A percentile compares a stretch with the other conserved stretches of the same genome.
Evolutionary conservation across 2,888 invertebrate genomes (phyloP).

Genomic region (Heteromyza rotundicornis): DNA sequence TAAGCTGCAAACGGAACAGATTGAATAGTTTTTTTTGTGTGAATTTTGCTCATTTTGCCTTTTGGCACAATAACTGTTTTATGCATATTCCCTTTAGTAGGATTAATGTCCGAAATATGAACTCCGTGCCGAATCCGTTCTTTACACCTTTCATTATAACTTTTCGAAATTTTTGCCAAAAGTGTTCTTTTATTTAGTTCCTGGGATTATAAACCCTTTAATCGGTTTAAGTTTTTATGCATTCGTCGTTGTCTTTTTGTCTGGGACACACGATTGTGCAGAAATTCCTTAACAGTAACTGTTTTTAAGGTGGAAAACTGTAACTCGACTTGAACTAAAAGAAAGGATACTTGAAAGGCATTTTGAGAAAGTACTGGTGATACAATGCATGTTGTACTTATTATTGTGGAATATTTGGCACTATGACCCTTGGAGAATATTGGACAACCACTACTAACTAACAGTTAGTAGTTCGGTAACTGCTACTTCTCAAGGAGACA

Average conservation of each 20-base stretch:
- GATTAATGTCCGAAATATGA: constrained; percentile 13
- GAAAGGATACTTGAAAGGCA: too few species aligned
- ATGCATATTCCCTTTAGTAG: constrained; percentile 11
- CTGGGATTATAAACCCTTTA: constrained; percentile 44
- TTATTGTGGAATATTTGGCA: too few species aligned
- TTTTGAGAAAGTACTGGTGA: too few species aligned
- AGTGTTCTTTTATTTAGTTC: constrained; percentile 35
- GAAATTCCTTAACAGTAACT: too few species aligned
- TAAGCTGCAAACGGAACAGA: constrained; percentile 4
- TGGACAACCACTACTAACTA: too few species aligned
- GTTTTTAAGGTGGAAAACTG: constrained; percentile 49
- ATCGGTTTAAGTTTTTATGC: constrained; percentile 12
- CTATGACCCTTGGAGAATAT: too few species aligned
- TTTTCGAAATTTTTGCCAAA: background rate
- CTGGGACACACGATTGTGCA: too few species aligned
- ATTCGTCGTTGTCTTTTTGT: background rate
- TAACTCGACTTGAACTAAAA: too few species aligned
- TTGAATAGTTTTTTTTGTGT: constrained; percentile 7
- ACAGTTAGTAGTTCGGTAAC: too few species aligned
- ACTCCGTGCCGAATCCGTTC: constrained; percentile 10
- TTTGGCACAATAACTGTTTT: constrained; percentile 39
- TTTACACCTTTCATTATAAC: constrained; percentile 9
- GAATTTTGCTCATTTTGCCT: constrained; percentile 14
- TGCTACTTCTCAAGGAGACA: too few species aligned
- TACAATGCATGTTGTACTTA: too few species aligned